Evolutionary conservation across 2,888 invertebrate genomes (phyloP).

Genomic region (Camptogramma bilineatum): DNA sequence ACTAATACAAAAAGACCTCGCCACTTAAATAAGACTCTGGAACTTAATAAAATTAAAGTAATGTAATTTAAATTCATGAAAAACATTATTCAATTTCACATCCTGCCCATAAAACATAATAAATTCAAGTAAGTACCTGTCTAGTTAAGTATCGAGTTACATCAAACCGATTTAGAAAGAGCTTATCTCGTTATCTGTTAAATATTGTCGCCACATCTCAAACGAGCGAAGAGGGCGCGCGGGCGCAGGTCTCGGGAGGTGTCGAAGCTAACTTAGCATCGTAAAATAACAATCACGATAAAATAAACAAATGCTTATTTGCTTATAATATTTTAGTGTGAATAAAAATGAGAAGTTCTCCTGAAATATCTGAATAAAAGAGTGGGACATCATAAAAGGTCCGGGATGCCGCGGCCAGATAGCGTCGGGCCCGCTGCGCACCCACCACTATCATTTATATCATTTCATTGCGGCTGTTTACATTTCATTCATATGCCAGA

Average conservation of each 20-base stretch:
- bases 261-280: constrained; percentile 71
- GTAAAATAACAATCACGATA: constrained; percentile 80
- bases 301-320: constrained; percentile 81
- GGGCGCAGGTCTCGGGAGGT: constrained; percentile 66
- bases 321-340: constrained; percentile 77
- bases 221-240: constrained; percentile 47
- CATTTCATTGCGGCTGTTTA: constrained; percentile 81
- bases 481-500: constrained; percentile 81
- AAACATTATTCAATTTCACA: constrained; percentile 46
- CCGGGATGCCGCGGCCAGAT: constrained; percentile 77
- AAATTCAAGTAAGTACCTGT: constrained; percentile 49
- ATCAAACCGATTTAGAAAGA: constrained; percentile 74
- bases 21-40: not conserved
- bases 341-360: constrained; percentile 80
- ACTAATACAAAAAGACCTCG: not conserved
- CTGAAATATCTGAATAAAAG: constrained; percentile 83
- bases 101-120: constrained; percentile 71
- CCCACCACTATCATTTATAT: constrained; percentile 75
- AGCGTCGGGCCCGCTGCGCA: constrained; percentile 59
- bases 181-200: constrained; percentile 78
- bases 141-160: constrained; percentile 74
- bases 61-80: constrained; percentile 31
- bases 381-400: constrained; percentile 75
- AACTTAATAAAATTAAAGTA: constrained; percentile 3
- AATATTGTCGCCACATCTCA: constrained; percentile 78